Percentiles rank a stretch among this genome's conserved stretches.
Conservation (phyloP, 2,797 vertebrate genomes). For the Phaenicophaeus curvirostris region DNA sequence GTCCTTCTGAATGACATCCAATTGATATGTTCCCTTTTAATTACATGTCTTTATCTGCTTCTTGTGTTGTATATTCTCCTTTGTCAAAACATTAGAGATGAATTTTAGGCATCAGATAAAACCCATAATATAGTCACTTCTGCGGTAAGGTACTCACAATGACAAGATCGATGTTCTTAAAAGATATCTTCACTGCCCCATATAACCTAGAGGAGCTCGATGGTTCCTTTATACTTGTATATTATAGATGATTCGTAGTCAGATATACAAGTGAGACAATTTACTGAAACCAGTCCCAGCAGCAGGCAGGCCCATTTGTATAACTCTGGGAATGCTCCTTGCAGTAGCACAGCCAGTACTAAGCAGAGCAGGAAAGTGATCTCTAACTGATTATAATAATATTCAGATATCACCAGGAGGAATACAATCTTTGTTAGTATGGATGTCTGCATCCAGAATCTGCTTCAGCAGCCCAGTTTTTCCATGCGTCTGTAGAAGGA, state of each 20-base stretch:
- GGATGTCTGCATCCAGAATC: neutral
- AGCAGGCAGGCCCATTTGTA: conserved; percentile 4
- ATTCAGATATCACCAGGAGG: neutral
- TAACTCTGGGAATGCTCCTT: neutral
- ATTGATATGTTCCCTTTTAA: neutral
- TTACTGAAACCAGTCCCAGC: conserved; percentile 25
- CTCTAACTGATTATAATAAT: conserved; percentile 12
- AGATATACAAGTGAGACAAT: neutral
- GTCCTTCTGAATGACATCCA: no score
- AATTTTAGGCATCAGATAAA: neutral
- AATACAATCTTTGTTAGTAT: neutral
- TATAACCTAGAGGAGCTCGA: neutral
- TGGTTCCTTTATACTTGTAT: neutral
- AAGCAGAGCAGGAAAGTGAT: neutral
- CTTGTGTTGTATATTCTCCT: neutral
- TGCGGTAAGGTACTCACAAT: neutral
- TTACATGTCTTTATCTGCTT: neutral
- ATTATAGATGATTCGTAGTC: neutral
- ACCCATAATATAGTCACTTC: neutral
- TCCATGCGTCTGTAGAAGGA: neutral
- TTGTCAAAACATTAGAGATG: neutral
- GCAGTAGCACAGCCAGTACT: neutral
- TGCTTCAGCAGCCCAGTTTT: neutral
- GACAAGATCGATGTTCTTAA: neutral
- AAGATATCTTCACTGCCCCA: neutral